Evolutionary conservation across 2,113 vertebrate genomes (phyloP), one percentile per base, ranked within the genome.

Genomic region (Misgurnus anguillicaudatus): DNA sequence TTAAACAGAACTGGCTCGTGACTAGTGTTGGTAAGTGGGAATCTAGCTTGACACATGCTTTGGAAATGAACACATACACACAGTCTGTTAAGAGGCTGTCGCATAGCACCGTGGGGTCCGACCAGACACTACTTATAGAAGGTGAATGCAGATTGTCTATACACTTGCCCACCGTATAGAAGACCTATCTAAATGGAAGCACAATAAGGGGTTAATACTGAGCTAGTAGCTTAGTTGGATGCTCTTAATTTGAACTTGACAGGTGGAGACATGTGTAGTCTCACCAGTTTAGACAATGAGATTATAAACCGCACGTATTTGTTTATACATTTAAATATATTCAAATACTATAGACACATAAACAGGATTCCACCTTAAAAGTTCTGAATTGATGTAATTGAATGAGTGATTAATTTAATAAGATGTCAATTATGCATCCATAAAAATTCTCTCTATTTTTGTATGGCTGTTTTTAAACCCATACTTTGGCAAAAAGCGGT

Each of bases 1-100:
- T 91, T 88, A 86, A 90, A 88, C 87, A 87, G 87, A 88, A 85
- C 84, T 87, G 13, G 55, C 89, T 87, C 88, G 88, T 91, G 91
- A 90, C 86, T 86, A 17, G 10, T 77, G 45, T 72, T 72, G 51
- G 53, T 16, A 73, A 62, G 47, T 42, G 48, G 41, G 31, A 47
- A 61, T 76, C 62, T 24, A 31, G 71, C 42, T 60, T 47, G 11
- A 57, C 48, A 47, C 3, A 47, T 72, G 16, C 47, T 70, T 76
- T 17, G 60, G 17, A 53, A 79, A 58, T 4, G 36, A 48, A 39
- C 55, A 42, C 53, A 64, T n/a, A 69, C 55, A 77, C 42, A 36
- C 11, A n/a, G 9, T n/a, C 73, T 77, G 66, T 55, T 82, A 78
- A 65, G 64, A 53, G 45, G 39, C 74, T 77, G 85, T 77, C 78